Conservation (phyloP, 2,888 invertebrate genomes). For the Drosophila colorata region DNA sequence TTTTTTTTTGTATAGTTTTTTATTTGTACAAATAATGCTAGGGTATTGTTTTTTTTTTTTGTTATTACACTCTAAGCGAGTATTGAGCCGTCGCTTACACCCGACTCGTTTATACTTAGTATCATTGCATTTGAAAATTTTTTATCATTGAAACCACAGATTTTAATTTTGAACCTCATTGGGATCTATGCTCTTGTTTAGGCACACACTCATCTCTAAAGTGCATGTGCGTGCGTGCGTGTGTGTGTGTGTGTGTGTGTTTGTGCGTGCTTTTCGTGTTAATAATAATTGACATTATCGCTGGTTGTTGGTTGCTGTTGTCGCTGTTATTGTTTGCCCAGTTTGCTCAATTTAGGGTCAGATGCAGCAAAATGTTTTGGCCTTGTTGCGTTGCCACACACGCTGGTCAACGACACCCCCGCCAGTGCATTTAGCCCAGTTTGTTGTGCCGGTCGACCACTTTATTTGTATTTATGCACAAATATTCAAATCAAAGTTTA, state of each 20-base stretch:
- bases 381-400: constrained; percentile 8
- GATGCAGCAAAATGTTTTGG: constrained; percentile 9
- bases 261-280: constrained; percentile 61
- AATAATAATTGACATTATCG: constrained; percentile 73
- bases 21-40: too few relatives aligned
- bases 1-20: too few relatives aligned
- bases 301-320: constrained; percentile 28
- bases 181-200: background rate
- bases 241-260: constrained; percentile 9
- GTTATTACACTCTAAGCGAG: too few relatives aligned
- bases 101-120: too few relatives aligned
- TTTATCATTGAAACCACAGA: too few relatives aligned
- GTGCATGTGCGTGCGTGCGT: background rate
- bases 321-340: constrained; percentile 18
- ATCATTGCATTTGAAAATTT: too few relatives aligned
- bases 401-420: background rate
- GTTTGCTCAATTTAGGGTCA: constrained; percentile 24
- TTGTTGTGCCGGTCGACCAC: constrained; percentile 3
- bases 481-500: constrained; percentile 67
- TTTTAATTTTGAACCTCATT: too few relatives aligned
- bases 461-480: constrained; percentile 58
- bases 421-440: background rate
- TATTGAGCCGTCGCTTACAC: too few relatives aligned
- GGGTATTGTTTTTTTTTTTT: too few relatives aligned
- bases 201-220: constrained; percentile 1